Evolutionary conservation across 2,797 vertebrate genomes (phyloP), one percentile per base, ranked within the genome.

Genomic region (Nothura maculosa): DNA sequence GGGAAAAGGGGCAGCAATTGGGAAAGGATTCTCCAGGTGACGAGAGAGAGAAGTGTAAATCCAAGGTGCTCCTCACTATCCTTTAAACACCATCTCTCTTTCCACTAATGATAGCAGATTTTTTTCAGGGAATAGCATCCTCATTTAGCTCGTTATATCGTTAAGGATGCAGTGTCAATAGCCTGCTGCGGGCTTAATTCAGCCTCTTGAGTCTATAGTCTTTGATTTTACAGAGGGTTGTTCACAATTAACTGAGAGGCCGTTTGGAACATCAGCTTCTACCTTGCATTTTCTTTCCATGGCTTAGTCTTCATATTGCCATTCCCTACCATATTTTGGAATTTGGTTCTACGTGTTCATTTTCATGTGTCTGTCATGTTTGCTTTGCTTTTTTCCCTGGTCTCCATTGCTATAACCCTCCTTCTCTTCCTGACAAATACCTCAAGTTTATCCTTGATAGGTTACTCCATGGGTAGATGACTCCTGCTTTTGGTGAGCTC

Each of bases 401-500:
- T 89, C 28, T 81, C 36, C 19, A 0, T 47, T 87, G 52, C 72
- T 91, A 19, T 18, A 14, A 64, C 16, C 27, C 82, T 89, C 63
- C 62, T 84, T 72, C 42, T 82, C 2, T 15, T 79, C 70, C 54
- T 92, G 80, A 82, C 28, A 70, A 83, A 77, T 32, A 85, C 28
- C 45, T 69, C 4, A 84, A 66, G 9, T 79, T 91, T 91, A 89
- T 77, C 57, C 70, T 81, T 85, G 70, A 85, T 55, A 89, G 58
- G 74, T 81, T n/a, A 62, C 52, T 74, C 64, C 28, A 18, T 81
- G 83, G 70, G 81, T 60, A 90, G 58, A 69, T 95, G 84, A 92
- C 90, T 93, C 84, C 42, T 92, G 47, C 75, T 89, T 89, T 82
- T 95, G 82, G 47, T 95, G 92, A 90, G 62, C 85, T 96, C 69